A percentile compares a stretch with the other conserved stretches of the same genome.
phyloP scores from a whole-genome alignment of 2,113 vertebrate genomes.

The Odontophorus gujanensis region DNA sequence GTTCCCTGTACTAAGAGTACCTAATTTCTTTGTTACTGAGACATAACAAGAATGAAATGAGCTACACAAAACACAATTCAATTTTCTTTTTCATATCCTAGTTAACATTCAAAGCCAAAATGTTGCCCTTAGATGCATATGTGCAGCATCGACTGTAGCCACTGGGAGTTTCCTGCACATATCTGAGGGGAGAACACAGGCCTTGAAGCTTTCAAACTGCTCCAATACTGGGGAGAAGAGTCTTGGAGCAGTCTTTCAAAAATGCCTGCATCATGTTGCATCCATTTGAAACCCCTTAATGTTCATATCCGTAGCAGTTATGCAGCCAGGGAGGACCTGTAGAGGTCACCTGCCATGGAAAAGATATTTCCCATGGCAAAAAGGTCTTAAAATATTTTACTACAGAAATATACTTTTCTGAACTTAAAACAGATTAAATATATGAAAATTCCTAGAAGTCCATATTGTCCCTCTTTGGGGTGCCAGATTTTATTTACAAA shows the following conservation, averaged over 20 bases:
- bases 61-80: not conserved
- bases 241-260: slow-evolving; percentile 49
- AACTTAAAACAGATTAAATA: slow-evolving; percentile 56
- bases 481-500: slow-evolving; percentile 40
- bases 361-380: slow-evolving; percentile 40
- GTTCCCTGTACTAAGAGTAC: not conserved
- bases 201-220: not conserved
- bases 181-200: not conserved
- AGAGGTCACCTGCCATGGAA: slow-evolving; percentile 56
- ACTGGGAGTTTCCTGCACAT: not conserved
- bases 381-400: slow-evolving; percentile 60
- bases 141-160: not conserved
- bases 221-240: not conserved
- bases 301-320: slow-evolving; percentile 23
- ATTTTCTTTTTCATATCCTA: not conserved
- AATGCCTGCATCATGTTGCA: slow-evolving; percentile 23
- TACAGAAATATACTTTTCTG: slow-evolving; percentile 37
- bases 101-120: slow-evolving; percentile 14
- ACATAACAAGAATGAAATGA: slow-evolving; percentile 20
- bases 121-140: not conserved
- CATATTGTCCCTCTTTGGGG: not conserved
- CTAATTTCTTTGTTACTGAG: slow-evolving; percentile 22
- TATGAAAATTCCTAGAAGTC: slow-evolving; percentile 47
- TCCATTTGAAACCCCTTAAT: slow-evolving; percentile 13
- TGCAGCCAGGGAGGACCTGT: slow-evolving; percentile 12